Evolutionary conservation across 2,113 vertebrate species (phyloP).

Genomic region (Chiloscyllium plagiosum): DNA sequence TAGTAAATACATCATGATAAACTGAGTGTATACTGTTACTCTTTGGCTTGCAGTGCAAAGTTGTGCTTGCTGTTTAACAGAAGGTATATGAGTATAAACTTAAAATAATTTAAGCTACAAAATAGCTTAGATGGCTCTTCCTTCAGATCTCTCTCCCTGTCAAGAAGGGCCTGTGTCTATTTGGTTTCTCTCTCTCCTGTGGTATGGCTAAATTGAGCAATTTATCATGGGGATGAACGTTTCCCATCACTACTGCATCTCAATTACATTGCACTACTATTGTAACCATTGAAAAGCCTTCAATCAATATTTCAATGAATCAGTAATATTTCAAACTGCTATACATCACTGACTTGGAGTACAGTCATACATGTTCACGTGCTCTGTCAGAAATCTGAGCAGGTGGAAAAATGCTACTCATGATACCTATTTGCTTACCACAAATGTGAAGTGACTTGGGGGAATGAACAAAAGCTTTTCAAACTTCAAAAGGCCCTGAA

Average conservation of each 20-base stretch:
- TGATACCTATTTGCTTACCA: not conserved
- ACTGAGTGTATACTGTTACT: not conserved
- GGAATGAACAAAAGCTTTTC: not conserved
- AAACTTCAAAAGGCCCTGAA: not conserved
- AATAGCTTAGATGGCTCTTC: not conserved
- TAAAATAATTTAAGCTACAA: not conserved
- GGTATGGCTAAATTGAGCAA: not conserved
- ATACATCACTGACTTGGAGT: not conserved
- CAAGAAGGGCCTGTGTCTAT: not conserved
- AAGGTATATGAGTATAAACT: not conserved
- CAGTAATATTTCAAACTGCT: not conserved
- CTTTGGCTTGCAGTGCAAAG: not conserved
- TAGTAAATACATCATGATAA: not conserved
- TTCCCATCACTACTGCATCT: not conserved
- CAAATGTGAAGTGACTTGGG: not conserved
- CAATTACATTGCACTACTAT: not conserved
- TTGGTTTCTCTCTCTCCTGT: not conserved
- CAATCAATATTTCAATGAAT: not conserved
- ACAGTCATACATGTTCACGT: not conserved
- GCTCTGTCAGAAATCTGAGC: not conserved
- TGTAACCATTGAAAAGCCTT: not conserved
- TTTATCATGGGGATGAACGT: not conserved
- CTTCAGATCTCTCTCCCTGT: not conserved
- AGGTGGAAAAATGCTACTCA: not conserved
- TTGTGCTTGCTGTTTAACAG: not conserved